Conservation (phyloP, 2,888 invertebrate species). For the Rhimphoctona megacephalus region DNA sequence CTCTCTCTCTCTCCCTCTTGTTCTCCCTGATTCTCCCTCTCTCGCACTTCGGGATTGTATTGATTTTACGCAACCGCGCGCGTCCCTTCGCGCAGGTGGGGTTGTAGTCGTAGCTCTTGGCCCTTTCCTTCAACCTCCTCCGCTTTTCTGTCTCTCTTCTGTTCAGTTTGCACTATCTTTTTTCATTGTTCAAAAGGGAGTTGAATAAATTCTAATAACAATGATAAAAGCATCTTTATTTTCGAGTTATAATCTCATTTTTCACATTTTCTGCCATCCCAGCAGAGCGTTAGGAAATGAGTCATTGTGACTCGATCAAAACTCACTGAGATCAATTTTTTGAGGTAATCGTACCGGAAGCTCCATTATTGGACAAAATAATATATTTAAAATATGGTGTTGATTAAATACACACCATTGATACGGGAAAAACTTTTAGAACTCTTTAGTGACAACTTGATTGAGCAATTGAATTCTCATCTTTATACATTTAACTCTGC, state of each 20-base stretch:
- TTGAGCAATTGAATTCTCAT: background rate
- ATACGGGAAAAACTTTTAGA: background rate
- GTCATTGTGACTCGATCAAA: background rate
- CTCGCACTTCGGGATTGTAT: constrained; percentile 67
- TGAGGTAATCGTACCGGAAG: background rate
- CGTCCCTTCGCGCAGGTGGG: constrained; percentile 44
- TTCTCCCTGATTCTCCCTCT: constrained; percentile 21
- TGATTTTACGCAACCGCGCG: constrained; percentile 68
- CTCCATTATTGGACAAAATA: background rate
- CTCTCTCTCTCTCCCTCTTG: constrained; percentile 11
- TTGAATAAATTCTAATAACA: constrained; percentile 9
- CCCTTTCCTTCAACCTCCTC: constrained; percentile 39
- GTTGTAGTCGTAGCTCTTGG: constrained; percentile 45
- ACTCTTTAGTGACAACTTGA: background rate
- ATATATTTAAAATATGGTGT: background rate
- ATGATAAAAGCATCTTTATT: constrained; percentile 2
- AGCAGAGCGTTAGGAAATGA: background rate
- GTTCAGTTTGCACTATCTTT: constrained; percentile 24
- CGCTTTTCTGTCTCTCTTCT: background rate
- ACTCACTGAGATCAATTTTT: background rate
- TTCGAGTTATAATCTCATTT: background rate
- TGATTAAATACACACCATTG: background rate
- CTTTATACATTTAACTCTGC: background rate
- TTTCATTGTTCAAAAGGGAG: constrained; percentile 11
- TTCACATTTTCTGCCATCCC: background rate